Evolutionary conservation across 37 sponge, comb jelly and placozoan genomes (phyloP), one percentile per base, ranked within the genome.

Genomic region (Amphimedon queenslandica): DNA sequence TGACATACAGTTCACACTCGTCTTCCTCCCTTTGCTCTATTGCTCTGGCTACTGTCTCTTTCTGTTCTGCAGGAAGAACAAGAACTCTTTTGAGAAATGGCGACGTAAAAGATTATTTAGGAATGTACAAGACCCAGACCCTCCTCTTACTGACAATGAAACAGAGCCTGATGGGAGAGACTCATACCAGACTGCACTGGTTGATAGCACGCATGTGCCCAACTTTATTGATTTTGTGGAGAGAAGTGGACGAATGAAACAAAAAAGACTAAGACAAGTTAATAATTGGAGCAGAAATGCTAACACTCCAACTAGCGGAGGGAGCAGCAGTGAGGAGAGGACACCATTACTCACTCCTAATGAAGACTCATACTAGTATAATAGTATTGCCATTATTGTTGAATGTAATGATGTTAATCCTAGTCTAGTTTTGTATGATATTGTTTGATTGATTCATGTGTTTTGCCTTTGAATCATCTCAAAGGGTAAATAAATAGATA

Each of bases 11-110:
- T 82, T 67, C 53, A 35, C 37, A 47, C 75, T 82, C 30, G 25
- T 55, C n/a, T 69, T 74, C 51, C 37, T 82, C 0, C 82, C 82
- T 23, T 43, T 82, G 36, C 1, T 82, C 39, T 82, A 82, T 42
- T n/a, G 74, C 39, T 41, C 58, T 40, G 64, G 25, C 0, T 67
- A 55, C 43, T 28, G 42, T 13, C 8, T 28, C 25, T 74, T 68
- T 70, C 53, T 39, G 21, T 25, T 69, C 47, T 60, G 61, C 28
- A 5, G 21, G 24, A 60, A 60, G 27, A 60, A 8, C 53, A 47
- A 47, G 13, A 47, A 18, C 13, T 47, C 13, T 47, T n/a, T n/a
- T n/a, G n/a, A n/a, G n/a, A n/a, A n/a, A n/a, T 47, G 53, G 53
- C 8, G 13, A 13, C 53, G 53, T 47, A 47, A 47, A 47, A 47